phyloP scores from a whole-genome alignment of 2,797 vertebrate genomes.

The Lepilemur ruficaudatus region DNA sequence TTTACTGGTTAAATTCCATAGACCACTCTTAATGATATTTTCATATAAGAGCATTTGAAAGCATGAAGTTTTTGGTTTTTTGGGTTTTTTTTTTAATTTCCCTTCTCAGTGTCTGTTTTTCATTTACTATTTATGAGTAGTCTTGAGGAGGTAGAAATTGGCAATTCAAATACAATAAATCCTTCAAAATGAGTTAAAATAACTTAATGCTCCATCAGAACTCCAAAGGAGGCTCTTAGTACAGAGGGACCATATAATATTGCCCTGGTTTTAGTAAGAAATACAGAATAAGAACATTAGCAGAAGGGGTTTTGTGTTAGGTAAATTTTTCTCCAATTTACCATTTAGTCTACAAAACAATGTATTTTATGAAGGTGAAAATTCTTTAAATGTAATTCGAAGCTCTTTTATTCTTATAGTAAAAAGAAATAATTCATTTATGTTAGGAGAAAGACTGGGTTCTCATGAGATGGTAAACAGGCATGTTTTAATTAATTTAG shows the following conservation, averaged over 20 bases:
- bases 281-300: constrained; percentile 4
- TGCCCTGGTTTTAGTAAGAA: constrained; percentile 23
- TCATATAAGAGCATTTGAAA: background rate
- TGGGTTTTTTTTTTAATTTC: background rate
- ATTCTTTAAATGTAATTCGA: constrained; percentile 54
- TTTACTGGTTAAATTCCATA: background rate
- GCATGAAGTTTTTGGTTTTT: background rate
- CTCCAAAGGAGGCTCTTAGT: background rate
- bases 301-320: constrained; percentile 61
- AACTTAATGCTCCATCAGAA: constrained; percentile 31
- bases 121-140: background rate
- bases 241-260: background rate
- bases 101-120: background rate
- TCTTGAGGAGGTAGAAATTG: background rate
- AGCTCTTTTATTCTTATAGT: constrained; percentile 29
- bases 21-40: background rate
- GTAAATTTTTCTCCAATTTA: constrained; percentile 53
- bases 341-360: constrained; percentile 60
- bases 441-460: background rate
- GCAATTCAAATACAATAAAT: constrained; percentile 22
- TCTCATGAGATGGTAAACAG: constrained; percentile 51
- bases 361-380: constrained; percentile 65
- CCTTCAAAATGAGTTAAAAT: constrained; percentile 51
- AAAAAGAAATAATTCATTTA: background rate
- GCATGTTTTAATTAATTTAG: constrained; percentile 74